Evolutionary conservation across 92 coral and sea anemone species (phyloP).

Genomic region (Phymanthus crucifer): DNA sequence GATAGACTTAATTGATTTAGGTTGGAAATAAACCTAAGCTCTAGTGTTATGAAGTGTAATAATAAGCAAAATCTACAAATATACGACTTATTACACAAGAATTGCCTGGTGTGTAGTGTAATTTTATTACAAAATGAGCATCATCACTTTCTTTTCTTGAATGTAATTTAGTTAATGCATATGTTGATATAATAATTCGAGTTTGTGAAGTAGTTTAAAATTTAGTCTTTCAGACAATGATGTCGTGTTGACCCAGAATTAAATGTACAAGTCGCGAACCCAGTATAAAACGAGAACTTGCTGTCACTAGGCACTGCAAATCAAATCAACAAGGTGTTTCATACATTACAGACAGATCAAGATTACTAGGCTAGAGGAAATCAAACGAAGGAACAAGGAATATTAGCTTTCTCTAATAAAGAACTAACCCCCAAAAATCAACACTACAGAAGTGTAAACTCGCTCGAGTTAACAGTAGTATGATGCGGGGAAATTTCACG

Average conservation of each 20-base stretch:
- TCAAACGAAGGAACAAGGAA: neutral
- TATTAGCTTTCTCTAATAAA: neutral
- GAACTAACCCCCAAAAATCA: neutral
- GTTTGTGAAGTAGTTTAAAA: conserved; percentile 14
- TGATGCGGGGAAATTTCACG: neutral
- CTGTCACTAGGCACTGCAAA: neutral
- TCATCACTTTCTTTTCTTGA: neutral
- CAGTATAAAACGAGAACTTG: neutral
- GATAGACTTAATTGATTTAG: too few relatives aligned
- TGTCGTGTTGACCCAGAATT: conserved; percentile 14
- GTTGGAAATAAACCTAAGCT: too few relatives aligned
- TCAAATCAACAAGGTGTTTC: neutral
- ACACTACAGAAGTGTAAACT: neutral
- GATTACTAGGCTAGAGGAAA: neutral
- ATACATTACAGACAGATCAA: neutral
- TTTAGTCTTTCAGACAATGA: conserved; percentile 11
- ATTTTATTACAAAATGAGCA: neutral
- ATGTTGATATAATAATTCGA: conserved; percentile 5
- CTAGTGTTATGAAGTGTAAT: too few relatives aligned
- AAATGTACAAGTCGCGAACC: neutral
- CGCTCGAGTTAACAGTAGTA: neutral
- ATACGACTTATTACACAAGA: too few relatives aligned
- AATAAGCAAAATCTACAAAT: too few relatives aligned
- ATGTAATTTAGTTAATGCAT: neutral
- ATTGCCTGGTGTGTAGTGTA: too few relatives aligned